phyloP scores from a whole-genome alignment of 2,888 invertebrate species.

The Aphidius colemani region DNA sequence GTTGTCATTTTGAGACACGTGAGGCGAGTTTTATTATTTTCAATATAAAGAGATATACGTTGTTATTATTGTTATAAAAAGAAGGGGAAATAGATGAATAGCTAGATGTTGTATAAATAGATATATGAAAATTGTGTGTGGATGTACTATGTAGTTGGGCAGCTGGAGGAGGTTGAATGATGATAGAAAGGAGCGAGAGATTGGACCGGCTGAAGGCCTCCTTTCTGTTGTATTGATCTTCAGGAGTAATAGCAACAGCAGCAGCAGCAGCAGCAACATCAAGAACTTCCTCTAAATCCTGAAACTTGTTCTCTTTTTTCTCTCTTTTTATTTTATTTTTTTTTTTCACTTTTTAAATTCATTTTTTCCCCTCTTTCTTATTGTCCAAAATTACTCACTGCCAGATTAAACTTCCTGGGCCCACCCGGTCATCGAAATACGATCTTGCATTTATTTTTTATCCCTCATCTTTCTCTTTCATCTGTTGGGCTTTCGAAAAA shows the following conservation, averaged over 20 bases:
- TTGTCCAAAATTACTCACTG: constrained; percentile 19
- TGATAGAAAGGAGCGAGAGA: no score
- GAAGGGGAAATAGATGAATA: constrained; percentile 8
- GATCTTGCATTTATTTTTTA: constrained; percentile 23
- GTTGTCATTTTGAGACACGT: constrained; percentile 18
- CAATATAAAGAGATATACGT: not conserved
- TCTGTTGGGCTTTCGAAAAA: no score
- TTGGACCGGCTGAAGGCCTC: no score
- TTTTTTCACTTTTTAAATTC: constrained; percentile 13
- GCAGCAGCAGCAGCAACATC: no score
- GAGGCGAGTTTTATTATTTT: constrained; percentile 12
- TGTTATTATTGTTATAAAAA: no score
- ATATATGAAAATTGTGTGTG: not conserved
- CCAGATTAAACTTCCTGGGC: constrained; percentile 20
- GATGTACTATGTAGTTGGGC: constrained; percentile 1
- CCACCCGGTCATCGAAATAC: constrained; percentile 28
- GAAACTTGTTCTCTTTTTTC: constrained; percentile 8
- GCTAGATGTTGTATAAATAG: constrained; percentile 1
- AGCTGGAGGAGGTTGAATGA: not conserved
- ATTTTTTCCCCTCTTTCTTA: constrained; percentile 30
- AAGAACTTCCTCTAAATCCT: no score
- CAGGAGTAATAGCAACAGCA: no score
- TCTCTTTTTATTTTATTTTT: constrained; percentile 19
- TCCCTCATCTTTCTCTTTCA: not conserved
- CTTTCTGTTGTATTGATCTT: no score